A percentile compares a stretch with the other conserved stretches of the same genome.
Conservation (phyloP, 2,113 vertebrate species). For the Cryptotis parvus region DNA sequence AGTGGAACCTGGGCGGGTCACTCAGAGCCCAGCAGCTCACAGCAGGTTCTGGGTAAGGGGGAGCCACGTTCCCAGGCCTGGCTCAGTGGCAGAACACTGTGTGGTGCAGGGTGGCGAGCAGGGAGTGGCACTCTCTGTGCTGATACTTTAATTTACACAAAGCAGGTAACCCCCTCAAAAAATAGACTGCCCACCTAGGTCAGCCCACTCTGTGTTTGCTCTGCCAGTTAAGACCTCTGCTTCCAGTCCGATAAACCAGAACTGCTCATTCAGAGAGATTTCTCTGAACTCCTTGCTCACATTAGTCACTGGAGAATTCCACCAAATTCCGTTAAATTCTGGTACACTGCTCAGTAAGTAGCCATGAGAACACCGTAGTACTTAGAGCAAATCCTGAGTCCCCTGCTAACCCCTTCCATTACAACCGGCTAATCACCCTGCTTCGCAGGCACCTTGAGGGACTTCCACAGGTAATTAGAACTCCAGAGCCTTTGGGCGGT, state of each 20-base stretch:
- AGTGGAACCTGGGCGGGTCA: too few relatives aligned
- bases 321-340: slow-evolving; percentile 84
- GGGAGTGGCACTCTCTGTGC: too few relatives aligned
- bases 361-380: slow-evolving; percentile 83
- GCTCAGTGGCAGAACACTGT: too few relatives aligned
- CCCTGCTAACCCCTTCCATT: slow-evolving; percentile 85
- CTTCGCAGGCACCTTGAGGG: slow-evolving; percentile 86
- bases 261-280: slow-evolving; percentile 46
- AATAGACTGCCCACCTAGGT: too few relatives aligned
- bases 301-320: slow-evolving; percentile 74
- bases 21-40: too few relatives aligned
- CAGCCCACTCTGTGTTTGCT: too few relatives aligned
- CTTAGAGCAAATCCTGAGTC: slow-evolving; percentile 87
- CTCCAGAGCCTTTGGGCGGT: slow-evolving; percentile 85
- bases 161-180: too few relatives aligned
- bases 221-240: too few relatives aligned
- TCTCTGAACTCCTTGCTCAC: slow-evolving; percentile 58
- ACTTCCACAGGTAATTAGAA: slow-evolving; percentile 89
- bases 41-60: too few relatives aligned
- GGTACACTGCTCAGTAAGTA: slow-evolving; percentile 84
- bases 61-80: too few relatives aligned
- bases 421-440: slow-evolving; percentile 86
- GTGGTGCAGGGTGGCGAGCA: too few relatives aligned
- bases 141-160: too few relatives aligned
- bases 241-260: background rate